Conservation (phyloP, 2,797 vertebrate genomes). For the Amazona finschi region DNA sequence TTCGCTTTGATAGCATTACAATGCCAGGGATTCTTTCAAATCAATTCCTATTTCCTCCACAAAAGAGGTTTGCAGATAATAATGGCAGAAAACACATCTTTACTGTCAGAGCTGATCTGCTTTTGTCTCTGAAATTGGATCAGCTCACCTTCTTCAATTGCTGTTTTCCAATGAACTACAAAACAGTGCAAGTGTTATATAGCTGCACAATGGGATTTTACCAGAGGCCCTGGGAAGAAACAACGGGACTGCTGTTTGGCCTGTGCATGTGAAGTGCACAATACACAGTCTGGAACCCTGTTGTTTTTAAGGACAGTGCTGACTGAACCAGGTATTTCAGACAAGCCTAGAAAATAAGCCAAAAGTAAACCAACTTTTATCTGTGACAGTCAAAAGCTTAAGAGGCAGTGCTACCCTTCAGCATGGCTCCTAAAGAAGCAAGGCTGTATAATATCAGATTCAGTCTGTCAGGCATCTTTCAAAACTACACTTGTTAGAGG, state of each 20-base stretch:
- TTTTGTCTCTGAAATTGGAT: constrained; percentile 26
- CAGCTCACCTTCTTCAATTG: background rate
- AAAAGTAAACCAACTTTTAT: background rate
- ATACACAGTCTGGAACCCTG: background rate
- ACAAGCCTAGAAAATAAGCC: background rate
- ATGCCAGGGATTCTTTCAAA: constrained; percentile 31
- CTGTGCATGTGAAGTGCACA: background rate
- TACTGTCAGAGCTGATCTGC: background rate
- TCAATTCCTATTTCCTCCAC: constrained; percentile 53
- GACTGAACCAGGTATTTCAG: background rate
- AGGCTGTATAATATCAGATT: background rate
- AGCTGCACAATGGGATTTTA: background rate
- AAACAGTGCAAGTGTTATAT: background rate
- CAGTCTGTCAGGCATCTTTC: background rate
- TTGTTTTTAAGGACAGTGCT: background rate
- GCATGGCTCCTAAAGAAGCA: background rate
- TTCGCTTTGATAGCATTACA: background rate
- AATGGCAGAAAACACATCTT: constrained; percentile 42
- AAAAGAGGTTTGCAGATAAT: constrained; percentile 30
- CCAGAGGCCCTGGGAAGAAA: background rate
- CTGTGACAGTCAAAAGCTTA: background rate
- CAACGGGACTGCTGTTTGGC: background rate
- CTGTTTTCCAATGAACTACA: background rate
- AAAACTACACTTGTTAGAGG: background rate
- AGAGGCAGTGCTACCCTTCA: background rate